Evolutionary conservation across 2,888 invertebrate species (phyloP).

Genomic region (Acanthosepion pharaonis): DNA sequence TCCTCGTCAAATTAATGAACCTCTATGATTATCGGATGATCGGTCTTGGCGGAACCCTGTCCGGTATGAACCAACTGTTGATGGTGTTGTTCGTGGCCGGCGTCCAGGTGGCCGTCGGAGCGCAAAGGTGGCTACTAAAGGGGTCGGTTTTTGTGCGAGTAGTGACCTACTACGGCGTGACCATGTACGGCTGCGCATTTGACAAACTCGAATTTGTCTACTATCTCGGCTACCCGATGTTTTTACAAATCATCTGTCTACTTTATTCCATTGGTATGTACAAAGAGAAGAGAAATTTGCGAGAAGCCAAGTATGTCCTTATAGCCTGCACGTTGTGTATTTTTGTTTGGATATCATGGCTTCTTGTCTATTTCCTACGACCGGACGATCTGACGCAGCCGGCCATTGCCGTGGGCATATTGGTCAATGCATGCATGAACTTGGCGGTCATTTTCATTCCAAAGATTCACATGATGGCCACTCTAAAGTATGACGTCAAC

Average conservation of each 20-base stretch:
- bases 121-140: conserved; percentile 72
- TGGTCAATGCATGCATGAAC: conserved; percentile 87
- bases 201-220: conserved; percentile 76
- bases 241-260: conserved; percentile 87
- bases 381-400: conserved; percentile 74
- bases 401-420: conserved; percentile 89
- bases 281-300: conserved; percentile 91
- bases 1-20: conserved; percentile 94
- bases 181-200: conserved; percentile 62
- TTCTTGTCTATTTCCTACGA: conserved; percentile 79
- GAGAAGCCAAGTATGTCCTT: conserved; percentile 92
- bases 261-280: conserved; percentile 86
- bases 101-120: conserved; percentile 78
- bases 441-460: conserved; percentile 94
- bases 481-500: conserved; percentile 64
- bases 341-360: conserved; percentile 78
- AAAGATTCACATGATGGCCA: conserved; percentile 79
- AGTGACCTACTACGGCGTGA: conserved; percentile 52
- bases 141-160: conserved; percentile 52
- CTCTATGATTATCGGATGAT: conserved; percentile 85
- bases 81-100: conserved; percentile 90
- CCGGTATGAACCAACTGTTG: conserved; percentile 82
- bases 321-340: conserved; percentile 88
- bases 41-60: conserved; percentile 90
- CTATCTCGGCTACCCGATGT: conserved; percentile 86